These are phyloP conservation scores for Rhagoletis pomonella DNA, from an alignment of 1,140 invertebrate genomes.

Conservation along the genomic window DNA sequence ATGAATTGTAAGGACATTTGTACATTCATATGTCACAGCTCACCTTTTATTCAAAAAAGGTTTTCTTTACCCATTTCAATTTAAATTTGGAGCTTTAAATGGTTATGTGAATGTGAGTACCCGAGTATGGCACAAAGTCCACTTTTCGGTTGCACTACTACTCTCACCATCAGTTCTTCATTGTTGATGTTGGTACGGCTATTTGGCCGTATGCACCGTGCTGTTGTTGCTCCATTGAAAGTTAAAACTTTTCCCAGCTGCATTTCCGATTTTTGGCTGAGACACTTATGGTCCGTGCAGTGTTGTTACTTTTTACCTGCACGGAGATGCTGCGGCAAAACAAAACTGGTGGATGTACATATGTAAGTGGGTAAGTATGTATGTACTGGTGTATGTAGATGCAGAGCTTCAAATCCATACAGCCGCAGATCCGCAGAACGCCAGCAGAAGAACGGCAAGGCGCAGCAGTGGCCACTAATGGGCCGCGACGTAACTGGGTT, in stretches of 20 bases:
- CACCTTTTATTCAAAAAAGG: neutral
- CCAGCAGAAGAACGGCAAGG: neutral
- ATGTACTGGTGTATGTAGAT: neutral
- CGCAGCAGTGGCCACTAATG: neutral
- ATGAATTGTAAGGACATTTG: too few relatives aligned
- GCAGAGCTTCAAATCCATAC: neutral
- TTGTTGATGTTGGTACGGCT: neutral
- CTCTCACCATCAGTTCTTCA: neutral
- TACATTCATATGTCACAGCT: too few relatives aligned
- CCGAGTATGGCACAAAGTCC: neutral
- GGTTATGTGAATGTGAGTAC: neutral
- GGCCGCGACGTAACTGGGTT: slow-evolving; percentile 13
- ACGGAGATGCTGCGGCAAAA: too few relatives aligned
- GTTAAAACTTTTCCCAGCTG: neutral
- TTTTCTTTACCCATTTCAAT: neutral
- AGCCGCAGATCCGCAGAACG: neutral
- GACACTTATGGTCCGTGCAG: neutral
- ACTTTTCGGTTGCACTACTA: neutral
- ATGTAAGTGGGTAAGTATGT: too few relatives aligned
- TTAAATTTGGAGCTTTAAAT: neutral
- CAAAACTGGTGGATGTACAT: too few relatives aligned
- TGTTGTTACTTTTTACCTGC: neutral
- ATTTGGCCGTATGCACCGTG: neutral
- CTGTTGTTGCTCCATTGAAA: neutral
- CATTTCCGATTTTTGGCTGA: slow-evolving; percentile 1